A percentile compares a stretch with the other conserved stretches of the same genome.
phyloP scores from a whole-genome alignment of 2,888 invertebrate species.

The Tromatobia lineatoria region DNA sequence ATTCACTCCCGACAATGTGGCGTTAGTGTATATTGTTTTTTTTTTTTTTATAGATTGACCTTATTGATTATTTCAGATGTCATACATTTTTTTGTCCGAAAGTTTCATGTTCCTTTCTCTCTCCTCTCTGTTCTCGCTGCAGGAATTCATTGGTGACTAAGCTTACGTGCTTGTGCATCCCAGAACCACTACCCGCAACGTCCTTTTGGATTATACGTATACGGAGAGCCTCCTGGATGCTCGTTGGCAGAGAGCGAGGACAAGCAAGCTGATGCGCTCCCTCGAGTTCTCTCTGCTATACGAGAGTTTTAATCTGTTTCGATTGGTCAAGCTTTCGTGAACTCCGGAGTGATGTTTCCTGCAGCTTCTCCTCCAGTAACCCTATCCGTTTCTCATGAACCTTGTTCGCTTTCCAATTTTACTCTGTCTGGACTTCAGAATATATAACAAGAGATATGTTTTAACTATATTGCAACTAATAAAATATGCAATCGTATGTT shows the following conservation, averaged over 20 bases:
- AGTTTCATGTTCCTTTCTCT: background rate
- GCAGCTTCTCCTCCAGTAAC: background rate
- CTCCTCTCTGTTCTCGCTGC: background rate
- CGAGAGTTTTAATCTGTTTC: conserved; percentile 53
- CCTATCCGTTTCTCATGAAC: background rate
- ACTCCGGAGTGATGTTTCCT: conserved; percentile 14
- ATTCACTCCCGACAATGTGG: too few relatives aligned
- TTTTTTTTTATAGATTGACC: background rate
- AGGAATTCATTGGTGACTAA: conserved; percentile 11
- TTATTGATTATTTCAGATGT: background rate
- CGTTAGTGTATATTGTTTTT: background rate
- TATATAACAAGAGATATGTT: background rate
- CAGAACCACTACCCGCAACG: conserved; percentile 3
- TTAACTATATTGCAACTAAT: background rate
- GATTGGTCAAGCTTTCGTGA: conserved; percentile 32
- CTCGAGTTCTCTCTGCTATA: conserved; percentile 15
- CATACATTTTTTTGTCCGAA: background rate
- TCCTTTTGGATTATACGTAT: conserved; percentile 33
- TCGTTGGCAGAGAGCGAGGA: conserved; percentile 4
- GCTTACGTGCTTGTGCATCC: conserved; percentile 33
- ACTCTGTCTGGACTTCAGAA: background rate
- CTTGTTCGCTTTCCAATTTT: background rate
- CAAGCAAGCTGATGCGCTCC: conserved; percentile 19
- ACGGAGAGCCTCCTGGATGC: background rate
- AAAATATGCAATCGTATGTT: background rate